Base-by-base conservation (phyloP, 2,888 invertebrate species). In the Apotomis betuletana region DNA sequence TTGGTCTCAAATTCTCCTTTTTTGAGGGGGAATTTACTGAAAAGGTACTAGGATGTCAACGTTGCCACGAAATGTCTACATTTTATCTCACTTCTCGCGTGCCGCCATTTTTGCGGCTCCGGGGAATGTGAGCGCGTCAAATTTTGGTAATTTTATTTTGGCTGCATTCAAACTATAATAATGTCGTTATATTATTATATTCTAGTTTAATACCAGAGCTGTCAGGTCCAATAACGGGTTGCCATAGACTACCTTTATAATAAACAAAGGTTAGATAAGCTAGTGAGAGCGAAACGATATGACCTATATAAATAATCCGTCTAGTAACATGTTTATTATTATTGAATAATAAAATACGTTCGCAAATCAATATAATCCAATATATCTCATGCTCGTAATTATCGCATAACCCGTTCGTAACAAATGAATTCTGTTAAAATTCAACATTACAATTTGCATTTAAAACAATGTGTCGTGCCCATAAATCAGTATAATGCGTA, bases 1-100 rank as follows among this genome's bases (percentile, higher is more conserved):
- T 78, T 76, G 75, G 82, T 83, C 84, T 85, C 83, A 81, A 86
- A 89, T 85, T 85, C 87, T 86, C 80, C 81, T 77, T 81, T 84
- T 80, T 79, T 78, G 81, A 85, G 81, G 75, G 2, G 81, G 86
- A 85, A 81, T 84, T 84, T 83, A 82, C 84, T 83, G 85, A 85
- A 86, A 83, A 81, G 72, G 72, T 72, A 72, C 72, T 72, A 63
- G 62, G 67, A 80, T 78, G 81, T 79, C 81, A 79, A 81, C 77
- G 81, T 79, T 79, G 77, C 81, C 82, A 80, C 79, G 81, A 81
- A 79, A 85, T 78, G 80, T 84, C 85, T 85, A 83, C 82, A 86
- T 85, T 87, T 85, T 84, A 83, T 87, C 81, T 84, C 78, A 79
- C 81, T 80, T 83, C 85, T 68, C 63, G 68, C 58, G 81, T 85